Conservation (phyloP, 2,888 invertebrate genomes). For the Agapetus fuscipes region DNA sequence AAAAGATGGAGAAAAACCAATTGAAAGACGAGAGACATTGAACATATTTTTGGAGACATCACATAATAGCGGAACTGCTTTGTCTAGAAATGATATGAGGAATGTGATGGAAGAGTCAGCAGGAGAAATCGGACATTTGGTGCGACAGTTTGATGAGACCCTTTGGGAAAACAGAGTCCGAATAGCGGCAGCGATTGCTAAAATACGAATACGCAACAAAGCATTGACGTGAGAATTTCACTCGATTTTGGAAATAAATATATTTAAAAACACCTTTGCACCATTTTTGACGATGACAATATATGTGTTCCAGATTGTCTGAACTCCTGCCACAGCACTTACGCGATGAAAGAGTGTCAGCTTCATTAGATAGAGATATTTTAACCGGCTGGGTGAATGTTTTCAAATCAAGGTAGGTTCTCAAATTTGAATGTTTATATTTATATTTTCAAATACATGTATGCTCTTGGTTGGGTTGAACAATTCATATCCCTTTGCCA, state of each 20-base stretch:
- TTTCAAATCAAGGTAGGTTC: conserved; percentile 52
- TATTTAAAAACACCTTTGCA: too few relatives aligned
- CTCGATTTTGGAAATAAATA: too few relatives aligned
- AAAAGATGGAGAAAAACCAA: neutral
- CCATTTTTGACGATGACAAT: neutral
- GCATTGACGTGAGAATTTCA: conserved; percentile 52
- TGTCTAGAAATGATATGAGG: conserved; percentile 12
- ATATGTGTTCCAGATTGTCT: conserved; percentile 35
- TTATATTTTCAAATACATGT: too few relatives aligned
- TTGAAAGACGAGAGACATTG: neutral
- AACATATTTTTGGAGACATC: neutral
- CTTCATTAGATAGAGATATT: conserved; percentile 42
- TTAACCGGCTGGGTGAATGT: conserved; percentile 78
- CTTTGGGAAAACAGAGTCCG: conserved; percentile 57
- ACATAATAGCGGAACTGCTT: neutral
- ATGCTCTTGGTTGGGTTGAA: too few relatives aligned
- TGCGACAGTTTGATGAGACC: conserved; percentile 48
- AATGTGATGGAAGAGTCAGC: conserved; percentile 13
- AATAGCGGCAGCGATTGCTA: conserved; percentile 66
- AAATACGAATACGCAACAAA: conserved; percentile 63
- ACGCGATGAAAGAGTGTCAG: conserved; percentile 56
- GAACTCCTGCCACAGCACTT: conserved; percentile 64
- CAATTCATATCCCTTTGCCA: too few relatives aligned
- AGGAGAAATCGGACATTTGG: conserved; percentile 28
- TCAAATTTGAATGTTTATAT: neutral